Base-by-base conservation (phyloP, 2,888 invertebrate species). In the Perizoma flavofasciatum region DNA sequence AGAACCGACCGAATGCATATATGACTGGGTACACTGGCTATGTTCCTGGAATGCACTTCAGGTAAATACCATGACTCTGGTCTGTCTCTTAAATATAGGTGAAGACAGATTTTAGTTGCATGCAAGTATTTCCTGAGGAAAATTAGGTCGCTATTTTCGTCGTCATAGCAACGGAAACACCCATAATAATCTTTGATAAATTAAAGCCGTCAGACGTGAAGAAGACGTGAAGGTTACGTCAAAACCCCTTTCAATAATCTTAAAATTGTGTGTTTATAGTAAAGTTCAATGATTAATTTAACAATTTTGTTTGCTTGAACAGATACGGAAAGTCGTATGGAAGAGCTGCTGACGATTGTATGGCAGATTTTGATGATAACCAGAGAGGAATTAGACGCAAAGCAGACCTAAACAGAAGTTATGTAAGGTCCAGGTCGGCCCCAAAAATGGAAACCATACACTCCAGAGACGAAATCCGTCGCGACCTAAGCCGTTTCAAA, bases 21-120 rank as follows among this genome's bases (percentile, higher is more conserved):
- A 94, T 95, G 82, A 93, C 95, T 10, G 95, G 95, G 10, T 95
- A 95, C 79, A 95, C 95, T 59, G 95, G 95, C 85, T 95, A 95
- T 73, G 95, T 95, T 59, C 95, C 95, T 6, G 95, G 95, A 10
- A 93, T 95, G 88, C 93, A 93, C 75, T 94, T 93, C 73, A 94
- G 93, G 78, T 95, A 92, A 5, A 10, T 44, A 11, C 7, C 10
- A 4, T 43, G 5, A 45, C 6, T n/a, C 9, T 7, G 5, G n/a
- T 9, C n/a, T 37, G 37, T 37, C 37, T 37, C 5, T 37, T 37
- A 37, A 37, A 37, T 37, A 37, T 7, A 37, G 7, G n/a, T n/a
- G n/a, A n/a, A n/a, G n/a, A n/a, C n/a, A n/a, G 37, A 6, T 6
- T 37, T 37, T 4, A 5, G 37, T 37, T 37, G 37, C 37, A 37